Evolutionary conservation across 1,140 invertebrate genomes (phyloP), one percentile per base, ranked within the genome.

Genomic region (Trinorchestia longiramus): DNA sequence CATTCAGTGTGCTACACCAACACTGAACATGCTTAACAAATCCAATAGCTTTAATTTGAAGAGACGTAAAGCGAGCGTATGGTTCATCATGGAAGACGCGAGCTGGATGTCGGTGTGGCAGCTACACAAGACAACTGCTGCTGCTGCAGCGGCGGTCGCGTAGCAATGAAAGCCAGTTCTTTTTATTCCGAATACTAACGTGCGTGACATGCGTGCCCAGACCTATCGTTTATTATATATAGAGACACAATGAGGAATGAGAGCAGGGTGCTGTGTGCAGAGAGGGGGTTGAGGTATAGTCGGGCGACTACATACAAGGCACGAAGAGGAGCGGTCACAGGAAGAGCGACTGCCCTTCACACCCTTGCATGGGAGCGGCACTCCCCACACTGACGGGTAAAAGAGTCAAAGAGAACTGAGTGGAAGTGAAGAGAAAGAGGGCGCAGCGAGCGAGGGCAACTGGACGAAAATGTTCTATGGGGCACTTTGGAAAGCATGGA

Each of bases 121-220:
- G 45, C 62, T 96, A 8, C 1, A 91, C 1, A 43, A 17, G n/a
- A 36, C 42, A 43, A 19, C 43, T 53, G 17, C 41, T 0, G 57
- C 45, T 43, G 3, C 40, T 8, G 94, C 94, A 8, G 94, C n/a
- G 45, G 57, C n/a, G n/a, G 94, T 41, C 15, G 92, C 47, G 92
- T 94, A 53, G 62, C 62, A 77, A 77, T 77, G 62, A 77, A 77
- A 77, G 62, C 62, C 62, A 77, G 62, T 77, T 77, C 62, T 77
- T 77, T n/a, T 77, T 36, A 77, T 77, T 77, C 62, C 62, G 36
- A 77, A 77, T 77, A 28, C 62, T 77, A 23, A 77, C 62, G 62
- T 23, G 36, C 62, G 36, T 28, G 36, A 36, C 62, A 77, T 28
- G 62, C 15, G 36, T 77, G 15, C 62, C 15, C 8, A 36, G 19